Base-by-base conservation (phyloP, 2,113 vertebrate species). In the Gasterosteus nipponicus region DNA sequence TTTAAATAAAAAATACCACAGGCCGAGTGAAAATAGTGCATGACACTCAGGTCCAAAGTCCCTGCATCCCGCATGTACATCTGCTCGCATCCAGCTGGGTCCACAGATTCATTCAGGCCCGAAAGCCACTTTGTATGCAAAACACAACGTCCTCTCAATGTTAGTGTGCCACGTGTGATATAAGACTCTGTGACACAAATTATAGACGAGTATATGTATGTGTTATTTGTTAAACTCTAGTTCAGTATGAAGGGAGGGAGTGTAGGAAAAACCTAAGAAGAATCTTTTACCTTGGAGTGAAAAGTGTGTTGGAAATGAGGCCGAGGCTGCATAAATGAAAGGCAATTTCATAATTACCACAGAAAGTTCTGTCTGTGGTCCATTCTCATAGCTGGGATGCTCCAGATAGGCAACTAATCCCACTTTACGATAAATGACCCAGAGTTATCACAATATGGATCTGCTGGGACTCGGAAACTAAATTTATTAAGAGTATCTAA, bases 31-130 rank as follows among this genome's bases (percentile, higher is more conserved):
- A 87, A 82, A 82, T 69, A 67, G 72, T 62, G 49, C 81, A 67
- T 16, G 42, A 46, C 83, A 44, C 85, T 79, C 56, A 74, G 78
- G 83, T 74, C 81, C 54, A 84, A 70, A 83, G 80, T 82, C 84
- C 82, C 88, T 84, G 68, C 33, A 57, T 84, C 81, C 77, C 79
- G 53, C 29, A 80, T 74, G 85, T 84, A 35, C 83, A 81, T 83
- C 83, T 89, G 83, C 70, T 81, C 71, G 46, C 2, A 9, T 86
- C 61, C 75, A 86, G 78, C 59, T 63, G 58, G 77, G 71, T 76
- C 58, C 69, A 77, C 67, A 38, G 38, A 82, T 69, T 83, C 74
- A 80, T 42, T 47, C 12, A 53, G 29, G 46, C 65, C 41, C 68
- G 62, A 60, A 12, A 56, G 57, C 19, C 72, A 67, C 49, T 73